Percentiles rank a stretch among this genome's conserved stretches.
These are phyloP conservation scores for Scaptomyza cyrtandrae DNA, from an alignment of 2,888 invertebrate species.

Conservation along the genomic window DNA sequence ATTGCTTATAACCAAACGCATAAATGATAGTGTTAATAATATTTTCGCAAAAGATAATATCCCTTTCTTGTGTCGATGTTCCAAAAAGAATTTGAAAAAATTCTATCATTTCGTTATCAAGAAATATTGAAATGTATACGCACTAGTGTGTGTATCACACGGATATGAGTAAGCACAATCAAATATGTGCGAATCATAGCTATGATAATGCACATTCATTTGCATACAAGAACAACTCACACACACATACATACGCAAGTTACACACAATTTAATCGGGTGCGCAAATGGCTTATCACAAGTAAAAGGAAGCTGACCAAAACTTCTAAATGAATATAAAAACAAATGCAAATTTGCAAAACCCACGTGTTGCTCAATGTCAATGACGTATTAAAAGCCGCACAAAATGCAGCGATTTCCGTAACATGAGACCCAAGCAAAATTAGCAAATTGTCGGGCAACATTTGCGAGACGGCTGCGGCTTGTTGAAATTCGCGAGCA, in stretches of 20 bases:
- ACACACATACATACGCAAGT: conserved; percentile 2
- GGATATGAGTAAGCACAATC: neutral
- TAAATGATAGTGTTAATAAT: conserved; percentile 3
- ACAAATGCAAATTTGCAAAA: neutral
- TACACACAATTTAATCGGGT: conserved; percentile 10
- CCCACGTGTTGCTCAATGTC: conserved; percentile 29
- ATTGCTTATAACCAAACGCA: conserved; percentile 12
- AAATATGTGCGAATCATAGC: neutral
- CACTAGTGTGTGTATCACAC: neutral
- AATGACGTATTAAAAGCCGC: conserved; percentile 11
- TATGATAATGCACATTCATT: neutral
- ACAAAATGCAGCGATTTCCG: neutral
- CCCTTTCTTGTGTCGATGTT: neutral
- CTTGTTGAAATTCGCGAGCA: neutral
- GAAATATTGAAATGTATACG: neutral
- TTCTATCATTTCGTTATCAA: neutral
- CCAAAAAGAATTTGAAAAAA: too few relatives aligned
- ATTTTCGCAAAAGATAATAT: neutral
- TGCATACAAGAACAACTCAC: neutral
- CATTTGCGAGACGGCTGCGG: neutral
- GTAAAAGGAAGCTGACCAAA: neutral
- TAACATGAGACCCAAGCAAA: conserved; percentile 10
- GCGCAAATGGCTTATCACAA: conserved; percentile 26
- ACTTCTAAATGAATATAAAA: neutral
- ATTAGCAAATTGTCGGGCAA: conserved; percentile 1